Evolutionary conservation across 2,797 vertebrate species (phyloP).

Genomic region (Pagetopsis macropterus): DNA sequence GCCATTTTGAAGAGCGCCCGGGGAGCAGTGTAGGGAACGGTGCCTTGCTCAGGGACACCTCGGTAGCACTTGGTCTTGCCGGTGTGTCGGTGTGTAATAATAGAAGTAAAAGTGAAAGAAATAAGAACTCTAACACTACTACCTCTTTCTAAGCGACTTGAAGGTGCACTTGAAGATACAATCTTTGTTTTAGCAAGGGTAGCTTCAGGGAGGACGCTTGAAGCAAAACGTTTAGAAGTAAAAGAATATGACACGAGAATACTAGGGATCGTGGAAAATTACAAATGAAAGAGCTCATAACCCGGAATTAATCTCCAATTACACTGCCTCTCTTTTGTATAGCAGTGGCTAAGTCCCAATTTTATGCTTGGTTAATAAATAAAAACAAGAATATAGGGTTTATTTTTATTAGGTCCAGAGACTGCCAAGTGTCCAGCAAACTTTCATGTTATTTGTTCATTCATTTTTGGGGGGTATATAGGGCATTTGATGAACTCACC

Average conservation of each 20-base stretch:
- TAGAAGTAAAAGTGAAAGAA: conserved; percentile 1
- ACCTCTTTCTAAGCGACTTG: conserved; percentile 4
- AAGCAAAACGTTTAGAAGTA: not conserved
- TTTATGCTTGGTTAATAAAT: not conserved
- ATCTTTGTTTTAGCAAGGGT: not conserved
- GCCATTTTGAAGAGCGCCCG: no score
- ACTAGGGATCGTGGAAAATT: not conserved
- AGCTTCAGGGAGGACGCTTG: not conserved
- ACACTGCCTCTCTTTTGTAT: not conserved
- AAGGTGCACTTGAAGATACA: not conserved
- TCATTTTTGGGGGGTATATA: not conserved
- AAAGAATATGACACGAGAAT: not conserved
- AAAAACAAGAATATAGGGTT: not conserved
- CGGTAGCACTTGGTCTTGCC: no score
- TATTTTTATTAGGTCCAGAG: not conserved
- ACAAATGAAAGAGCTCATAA: conserved; percentile 4
- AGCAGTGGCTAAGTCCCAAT: not conserved
- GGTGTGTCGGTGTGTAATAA: conserved; percentile 1
- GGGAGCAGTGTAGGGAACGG: no score
- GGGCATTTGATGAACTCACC: not conserved
- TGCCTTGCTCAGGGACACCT: no score
- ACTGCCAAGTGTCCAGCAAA: conserved; percentile 1
- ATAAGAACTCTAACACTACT: conserved; percentile 6
- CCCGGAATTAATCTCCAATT: not conserved
- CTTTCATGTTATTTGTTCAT: not conserved